phyloP scores from a whole-genome alignment of 2,113 vertebrate genomes.

The Oncorhynchus keta region DNA sequence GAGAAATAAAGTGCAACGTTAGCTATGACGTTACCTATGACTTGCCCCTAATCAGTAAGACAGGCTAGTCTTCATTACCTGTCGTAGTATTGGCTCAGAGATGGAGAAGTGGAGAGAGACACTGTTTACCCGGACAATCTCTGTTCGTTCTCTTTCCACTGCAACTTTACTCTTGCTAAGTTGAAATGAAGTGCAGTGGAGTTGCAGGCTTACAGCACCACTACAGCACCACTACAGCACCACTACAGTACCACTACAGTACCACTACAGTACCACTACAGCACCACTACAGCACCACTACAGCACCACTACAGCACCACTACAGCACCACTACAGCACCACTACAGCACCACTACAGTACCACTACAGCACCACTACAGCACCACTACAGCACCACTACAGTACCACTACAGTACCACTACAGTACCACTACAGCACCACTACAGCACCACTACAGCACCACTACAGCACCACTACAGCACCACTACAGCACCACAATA shows the following conservation, averaged over 20 bases:
- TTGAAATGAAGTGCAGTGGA: background rate
- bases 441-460: background rate
- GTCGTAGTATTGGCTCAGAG: background rate
- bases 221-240: too few relatives aligned
- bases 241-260: background rate
- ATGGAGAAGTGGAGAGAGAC: background rate
- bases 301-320: too few relatives aligned
- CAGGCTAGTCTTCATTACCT: constrained; percentile 11
- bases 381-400: too few relatives aligned
- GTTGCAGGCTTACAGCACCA: background rate
- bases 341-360: too few relatives aligned
- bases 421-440: background rate
- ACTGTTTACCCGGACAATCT: background rate
- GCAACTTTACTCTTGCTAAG: background rate
- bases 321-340: background rate
- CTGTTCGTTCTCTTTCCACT: background rate
- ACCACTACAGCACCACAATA: background rate
- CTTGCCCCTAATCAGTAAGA: constrained; percentile 13
- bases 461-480: background rate
- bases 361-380: background rate
- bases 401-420: background rate
- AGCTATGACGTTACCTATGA: too few relatives aligned
- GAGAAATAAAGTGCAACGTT: too few relatives aligned
- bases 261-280: too few relatives aligned
- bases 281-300: background rate